phyloP scores from a whole-genome alignment of 30 jellyfish, hydroid and myxozoan species.

The Morbakka virulenta region DNA sequence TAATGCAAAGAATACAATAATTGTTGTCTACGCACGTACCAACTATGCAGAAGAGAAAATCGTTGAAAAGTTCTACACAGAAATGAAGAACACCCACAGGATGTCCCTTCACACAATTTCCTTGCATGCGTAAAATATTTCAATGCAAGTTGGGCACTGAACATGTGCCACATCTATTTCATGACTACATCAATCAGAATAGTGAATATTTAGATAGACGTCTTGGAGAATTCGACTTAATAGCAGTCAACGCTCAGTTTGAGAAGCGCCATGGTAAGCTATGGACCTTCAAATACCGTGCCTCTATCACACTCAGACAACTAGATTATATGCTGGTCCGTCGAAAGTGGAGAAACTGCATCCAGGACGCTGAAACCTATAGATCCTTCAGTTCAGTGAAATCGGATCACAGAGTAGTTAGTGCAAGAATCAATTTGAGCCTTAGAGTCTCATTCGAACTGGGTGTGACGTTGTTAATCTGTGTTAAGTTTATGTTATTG shows the following conservation, averaged over 20 bases:
- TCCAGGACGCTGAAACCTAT: neutral
- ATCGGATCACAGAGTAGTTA: neutral
- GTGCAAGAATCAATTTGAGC: neutral
- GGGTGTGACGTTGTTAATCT: no score
- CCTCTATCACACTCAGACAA: neutral
- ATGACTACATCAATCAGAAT: neutral
- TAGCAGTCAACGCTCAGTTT: neutral
- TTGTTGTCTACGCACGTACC: slow-evolving; percentile 25
- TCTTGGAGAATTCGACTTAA: neutral
- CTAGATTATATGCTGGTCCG: neutral
- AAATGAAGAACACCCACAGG: neutral
- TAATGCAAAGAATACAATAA: slow-evolving; percentile 10
- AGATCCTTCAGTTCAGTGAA: neutral
- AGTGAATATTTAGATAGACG: neutral
- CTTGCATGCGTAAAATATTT: neutral
- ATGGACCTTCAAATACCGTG: neutral
- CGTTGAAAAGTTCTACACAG: neutral
- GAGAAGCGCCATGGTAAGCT: neutral
- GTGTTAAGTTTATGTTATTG: no score
- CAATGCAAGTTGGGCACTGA: neutral
- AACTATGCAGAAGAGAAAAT: neutral
- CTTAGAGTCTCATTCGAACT: neutral
- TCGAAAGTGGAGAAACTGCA: neutral
- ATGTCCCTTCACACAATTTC: slow-evolving; percentile 1
- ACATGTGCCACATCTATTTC: neutral